Percentiles rank a stretch among this genome's conserved stretches.
Conservation (phyloP, 2,113 vertebrate species). For the Macrotus californicus region DNA sequence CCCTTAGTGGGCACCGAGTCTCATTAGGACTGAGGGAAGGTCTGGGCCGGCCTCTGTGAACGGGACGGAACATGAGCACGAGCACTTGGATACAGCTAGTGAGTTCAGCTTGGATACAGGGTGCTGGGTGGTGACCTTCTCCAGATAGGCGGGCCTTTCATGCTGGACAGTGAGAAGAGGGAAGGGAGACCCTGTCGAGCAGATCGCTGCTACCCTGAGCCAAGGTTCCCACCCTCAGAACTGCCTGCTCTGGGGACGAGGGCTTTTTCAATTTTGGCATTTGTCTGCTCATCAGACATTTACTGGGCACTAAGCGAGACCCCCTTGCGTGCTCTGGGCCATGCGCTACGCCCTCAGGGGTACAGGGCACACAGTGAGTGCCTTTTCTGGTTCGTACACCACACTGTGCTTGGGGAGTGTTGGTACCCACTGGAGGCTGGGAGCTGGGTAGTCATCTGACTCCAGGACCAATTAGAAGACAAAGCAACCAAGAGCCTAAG, state of each 20-base stretch:
- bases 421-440: too few species aligned
- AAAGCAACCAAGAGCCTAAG: not conserved
- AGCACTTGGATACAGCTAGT: not conserved
- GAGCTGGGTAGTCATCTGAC: too few species aligned
- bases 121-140: too few species aligned
- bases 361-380: not conserved
- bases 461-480: too few species aligned
- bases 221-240: not conserved
- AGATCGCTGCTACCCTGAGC: not conserved
- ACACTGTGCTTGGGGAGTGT: too few species aligned
- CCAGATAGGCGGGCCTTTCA: not conserved
- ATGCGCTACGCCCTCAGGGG: not conserved
- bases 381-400: not conserved
- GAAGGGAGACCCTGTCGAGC: not conserved
- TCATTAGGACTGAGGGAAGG: not conserved
- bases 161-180: not conserved
- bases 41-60: not conserved
- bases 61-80: accelerated
- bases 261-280: not conserved
- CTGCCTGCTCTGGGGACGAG: not conserved
- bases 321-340: not conserved
- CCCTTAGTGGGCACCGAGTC: not conserved
- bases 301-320: not conserved
- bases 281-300: not conserved
- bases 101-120: too few species aligned